Evolutionary conservation across 2,888 invertebrate species (phyloP), one percentile per base, ranked within the genome.

Genomic region (Acholoe squamosa): DNA sequence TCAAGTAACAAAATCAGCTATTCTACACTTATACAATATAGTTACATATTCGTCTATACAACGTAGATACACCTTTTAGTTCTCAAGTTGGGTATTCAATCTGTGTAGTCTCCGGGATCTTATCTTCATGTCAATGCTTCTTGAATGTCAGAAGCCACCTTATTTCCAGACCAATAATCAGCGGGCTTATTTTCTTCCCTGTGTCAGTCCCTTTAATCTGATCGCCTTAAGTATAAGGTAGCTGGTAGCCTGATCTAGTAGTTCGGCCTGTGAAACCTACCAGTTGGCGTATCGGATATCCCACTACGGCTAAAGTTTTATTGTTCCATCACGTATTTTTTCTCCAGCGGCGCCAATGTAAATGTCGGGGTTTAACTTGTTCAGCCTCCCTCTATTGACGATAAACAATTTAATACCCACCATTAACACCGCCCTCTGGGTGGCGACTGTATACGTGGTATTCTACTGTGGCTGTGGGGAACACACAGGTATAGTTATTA

Each of bases 141-240:
- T 14, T 1, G 28, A 71, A 80, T 80, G 19, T 43, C 80, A 34
- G 43, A 80, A 25, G 80, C 43, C 80, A 80, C 34, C 34, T 25
- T 43, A 43, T 80, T 80, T 43, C 33, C 80, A 43, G 22, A 33
- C 80, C 22, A 19, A 80, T 80, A 19, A 80, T 80, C 80, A 80
- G 22, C 22, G 43, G 80, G 31, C 5, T 43, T 16, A 22, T 10
- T 54, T 7, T 61, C n/a, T 28, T 14, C 19, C 1, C 71, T 14
- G 28, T 28, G 28, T n/a, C 25, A 31, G 28, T 14, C 71, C 71
- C 71, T 28, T 16, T 71, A 71, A 71, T 71, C 71, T 0, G 19
- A 5, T 28, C 71, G 28, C 71, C 71, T 71, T 71, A 71, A 71
- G 71, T 71, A 71, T 71, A 71, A 71, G 71, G 71, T 71, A 71